Evolutionary conservation across 2,113 vertebrate genomes (phyloP).

Genomic region (Anguilla rostrata): DNA sequence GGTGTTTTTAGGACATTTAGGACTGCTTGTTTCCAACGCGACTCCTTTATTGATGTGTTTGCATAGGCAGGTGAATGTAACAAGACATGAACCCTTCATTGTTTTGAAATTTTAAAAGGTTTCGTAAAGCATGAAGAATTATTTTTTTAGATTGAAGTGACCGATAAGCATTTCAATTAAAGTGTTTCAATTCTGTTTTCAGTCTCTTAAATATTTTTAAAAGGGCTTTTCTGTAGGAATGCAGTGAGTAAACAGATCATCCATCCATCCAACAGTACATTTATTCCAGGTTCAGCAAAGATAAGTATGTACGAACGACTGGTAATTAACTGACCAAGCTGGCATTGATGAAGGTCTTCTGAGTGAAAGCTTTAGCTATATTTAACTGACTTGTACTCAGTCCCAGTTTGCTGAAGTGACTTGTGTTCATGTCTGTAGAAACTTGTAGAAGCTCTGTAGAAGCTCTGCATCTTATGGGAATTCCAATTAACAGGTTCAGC

Average conservation of each 20-base stretch:
- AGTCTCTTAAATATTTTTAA: background rate
- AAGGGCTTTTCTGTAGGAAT: background rate
- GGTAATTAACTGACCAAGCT: too few relatives aligned
- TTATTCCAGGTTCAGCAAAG: too few relatives aligned
- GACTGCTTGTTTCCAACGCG: background rate
- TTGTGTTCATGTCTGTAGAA: too few relatives aligned
- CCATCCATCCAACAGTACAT: too few relatives aligned
- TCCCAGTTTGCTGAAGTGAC: too few relatives aligned
- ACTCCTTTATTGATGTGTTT: background rate
- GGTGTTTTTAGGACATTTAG: background rate
- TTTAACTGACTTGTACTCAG: too few relatives aligned
- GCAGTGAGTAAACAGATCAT: too few relatives aligned
- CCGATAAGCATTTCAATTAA: conserved; percentile 34
- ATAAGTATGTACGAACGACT: too few relatives aligned
- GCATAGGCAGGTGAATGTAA: conserved; percentile 38
- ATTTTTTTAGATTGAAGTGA: conserved; percentile 62
- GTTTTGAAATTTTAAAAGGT: conserved; percentile 42
- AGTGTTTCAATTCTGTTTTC: background rate
- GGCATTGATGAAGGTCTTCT: too few relatives aligned
- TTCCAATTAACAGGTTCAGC: background rate
- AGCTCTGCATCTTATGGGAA: too few relatives aligned
- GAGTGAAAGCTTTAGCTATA: too few relatives aligned
- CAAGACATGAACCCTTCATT: conserved; percentile 48
- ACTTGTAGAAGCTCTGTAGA: too few relatives aligned
- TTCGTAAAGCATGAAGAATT: conserved; percentile 55